Conservation (phyloP, 2,797 vertebrate species). For the Sciurus vulgaris region DNA sequence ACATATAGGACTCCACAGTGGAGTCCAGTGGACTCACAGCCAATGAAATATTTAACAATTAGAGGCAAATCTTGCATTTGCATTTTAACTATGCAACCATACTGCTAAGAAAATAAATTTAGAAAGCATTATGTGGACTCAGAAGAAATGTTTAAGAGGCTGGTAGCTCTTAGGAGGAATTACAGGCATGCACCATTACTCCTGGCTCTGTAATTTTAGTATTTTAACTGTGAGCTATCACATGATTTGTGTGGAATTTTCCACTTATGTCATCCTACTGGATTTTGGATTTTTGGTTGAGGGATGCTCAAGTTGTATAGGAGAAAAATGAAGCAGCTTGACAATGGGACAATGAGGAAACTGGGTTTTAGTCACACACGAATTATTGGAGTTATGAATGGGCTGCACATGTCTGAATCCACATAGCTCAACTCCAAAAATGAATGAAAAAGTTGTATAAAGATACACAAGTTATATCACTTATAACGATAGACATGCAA, state of each 20-base stretch:
- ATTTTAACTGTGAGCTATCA: background rate
- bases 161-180: slow-evolving; percentile 11
- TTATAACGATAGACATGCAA: background rate
- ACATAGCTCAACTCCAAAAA: background rate
- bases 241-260: background rate
- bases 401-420: background rate
- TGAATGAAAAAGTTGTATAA: background rate
- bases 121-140: slow-evolving; percentile 55
- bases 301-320: background rate
- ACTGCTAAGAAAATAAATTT: slow-evolving; percentile 54
- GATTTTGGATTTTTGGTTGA: background rate
- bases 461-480: background rate
- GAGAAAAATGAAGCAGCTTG: background rate
- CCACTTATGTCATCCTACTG: background rate
- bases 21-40: slow-evolving; percentile 17
- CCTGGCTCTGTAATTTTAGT: too few species aligned
- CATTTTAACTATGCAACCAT: slow-evolving; percentile 8
- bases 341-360: slow-evolving; percentile 23
- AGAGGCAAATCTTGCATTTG: slow-evolving; percentile 43
- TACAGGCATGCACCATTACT: too few species aligned
- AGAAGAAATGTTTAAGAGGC: slow-evolving; percentile 57
- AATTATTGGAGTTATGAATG: background rate
- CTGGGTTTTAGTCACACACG: background rate
- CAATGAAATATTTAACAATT: slow-evolving; percentile 68
- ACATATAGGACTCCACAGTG: background rate